Evolutionary conservation across 2,113 vertebrate genomes (phyloP), one percentile per base, ranked within the genome.

Genomic region (Gobiocypris rarus): DNA sequence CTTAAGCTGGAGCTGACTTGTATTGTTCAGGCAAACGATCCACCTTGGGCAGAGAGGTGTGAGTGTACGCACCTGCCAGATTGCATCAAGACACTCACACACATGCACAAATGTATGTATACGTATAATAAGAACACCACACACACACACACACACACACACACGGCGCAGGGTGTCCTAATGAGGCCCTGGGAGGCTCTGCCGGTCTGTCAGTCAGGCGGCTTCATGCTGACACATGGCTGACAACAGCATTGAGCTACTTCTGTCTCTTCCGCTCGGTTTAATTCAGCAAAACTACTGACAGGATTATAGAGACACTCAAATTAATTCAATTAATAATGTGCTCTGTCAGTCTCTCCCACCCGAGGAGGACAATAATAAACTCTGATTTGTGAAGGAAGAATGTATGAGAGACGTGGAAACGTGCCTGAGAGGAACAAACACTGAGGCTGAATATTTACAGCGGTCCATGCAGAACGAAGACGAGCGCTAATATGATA

Each of bases 161-260:
- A n/a, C n/a, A n/a, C n/a, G n/a, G 75, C 56, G 79, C 91, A 89
- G 86, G 86, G 89, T 89, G 89, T 91, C 93, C 90, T 95, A 95
- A 95, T 95, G 94, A 95, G 93, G 92, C 91, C 94, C 94, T 61
- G 90, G 87, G 94, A 94, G 94, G 94, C 92, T 50, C 81, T 76
- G 87, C 89, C 65, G 90, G 88, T 91, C 91, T 93, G 94, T 95
- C 94, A 95, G 92, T 95, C 94, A 95, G 87, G 71, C 90, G 85
- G 92, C 90, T 89, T 91, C 92, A 88, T 87, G 88, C 93, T 95
- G 93, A 94, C 94, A 93, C 83, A 81, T 88, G 89, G 92, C 91
- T 91, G 90, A 94, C 92, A 94, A 93, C 92, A 92, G 93, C 93
- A 93, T 89, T 91, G 89, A 91, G 90, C 91, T 88, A 90, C 88